Percentiles rank a stretch among this genome's conserved stretches.
Conservation (phyloP, 2,888 invertebrate species). For the Coremacera marginata region DNA sequence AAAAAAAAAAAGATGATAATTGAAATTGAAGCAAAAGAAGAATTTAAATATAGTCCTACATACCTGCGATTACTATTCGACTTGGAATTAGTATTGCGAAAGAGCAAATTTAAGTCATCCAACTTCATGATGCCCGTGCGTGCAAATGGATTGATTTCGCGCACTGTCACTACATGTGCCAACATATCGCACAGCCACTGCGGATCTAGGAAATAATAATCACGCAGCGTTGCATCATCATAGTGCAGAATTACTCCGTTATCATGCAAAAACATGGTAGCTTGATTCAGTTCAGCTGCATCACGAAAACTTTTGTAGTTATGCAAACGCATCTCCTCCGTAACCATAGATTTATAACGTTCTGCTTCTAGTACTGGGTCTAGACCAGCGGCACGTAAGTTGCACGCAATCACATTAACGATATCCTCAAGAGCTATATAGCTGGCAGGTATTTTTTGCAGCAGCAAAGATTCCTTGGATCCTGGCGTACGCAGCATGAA, state of each 20-base stretch:
- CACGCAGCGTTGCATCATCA: constrained; percentile 92
- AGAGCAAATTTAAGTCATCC: constrained; percentile 91
- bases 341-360: constrained; percentile 74
- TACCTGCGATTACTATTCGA: constrained; percentile 73
- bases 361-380: constrained; percentile 90
- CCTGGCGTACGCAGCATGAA: constrained; percentile 92
- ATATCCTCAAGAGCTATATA: constrained; percentile 96
- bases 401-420: constrained; percentile 83
- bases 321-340: constrained; percentile 68
- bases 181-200: constrained; percentile 99
- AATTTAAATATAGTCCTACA: neutral
- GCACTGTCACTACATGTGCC: constrained; percentile 94
- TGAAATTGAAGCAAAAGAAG: neutral
- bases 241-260: constrained; percentile 96
- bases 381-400: constrained; percentile 76
- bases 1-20: neutral
- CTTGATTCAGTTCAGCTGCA: constrained; percentile 91
- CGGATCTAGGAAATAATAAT: constrained; percentile 95
- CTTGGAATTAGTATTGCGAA: constrained; percentile 87
- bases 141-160: constrained; percentile 97
- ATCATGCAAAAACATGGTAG: constrained; percentile 96
- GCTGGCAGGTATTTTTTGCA: constrained; percentile 95
- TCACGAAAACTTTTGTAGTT: constrained; percentile 75
- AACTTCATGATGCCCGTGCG: constrained; percentile 93
- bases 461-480: constrained; percentile 89